phyloP scores from a whole-genome alignment of 2,797 vertebrate genomes.

The Chiloscyllium punctatum region DNA sequence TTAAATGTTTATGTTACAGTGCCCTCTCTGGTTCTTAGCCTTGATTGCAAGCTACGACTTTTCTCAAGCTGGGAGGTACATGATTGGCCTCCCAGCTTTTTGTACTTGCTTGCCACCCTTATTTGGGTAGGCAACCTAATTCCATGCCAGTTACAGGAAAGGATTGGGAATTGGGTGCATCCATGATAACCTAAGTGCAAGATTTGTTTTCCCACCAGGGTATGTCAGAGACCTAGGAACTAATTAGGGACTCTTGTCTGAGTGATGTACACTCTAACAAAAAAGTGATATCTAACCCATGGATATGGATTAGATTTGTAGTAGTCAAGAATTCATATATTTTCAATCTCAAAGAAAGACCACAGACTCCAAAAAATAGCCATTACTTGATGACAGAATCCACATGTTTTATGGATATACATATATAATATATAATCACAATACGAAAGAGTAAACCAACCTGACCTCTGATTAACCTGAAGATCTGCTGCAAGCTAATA shows the following conservation, averaged over 20 bases:
- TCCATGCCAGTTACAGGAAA: neutral
- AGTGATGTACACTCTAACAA: too few species aligned
- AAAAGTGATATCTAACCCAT: neutral
- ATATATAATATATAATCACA: neutral
- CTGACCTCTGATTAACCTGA: slow-evolving; percentile 4
- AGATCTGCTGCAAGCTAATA: neutral
- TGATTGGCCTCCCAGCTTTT: too few species aligned
- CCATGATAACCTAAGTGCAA: neutral
- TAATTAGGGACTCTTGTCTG: neutral
- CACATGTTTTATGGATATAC: too few species aligned
- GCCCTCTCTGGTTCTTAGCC: neutral
- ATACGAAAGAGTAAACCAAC: neutral
- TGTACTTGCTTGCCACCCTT: too few species aligned
- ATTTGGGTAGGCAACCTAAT: neutral
- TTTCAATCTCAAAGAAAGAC: neutral
- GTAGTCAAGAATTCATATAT: neutral
- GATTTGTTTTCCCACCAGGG: neutral
- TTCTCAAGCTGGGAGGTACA: neutral
- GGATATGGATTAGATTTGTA: neutral
- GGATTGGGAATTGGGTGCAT: neutral
- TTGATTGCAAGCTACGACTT: neutral
- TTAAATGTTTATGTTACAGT: neutral
- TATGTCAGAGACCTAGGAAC: neutral
- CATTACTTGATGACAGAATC: neutral
- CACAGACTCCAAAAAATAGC: neutral